Base-by-base conservation (phyloP, 2,888 invertebrate species). In the Choreutis nemorana region DNA sequence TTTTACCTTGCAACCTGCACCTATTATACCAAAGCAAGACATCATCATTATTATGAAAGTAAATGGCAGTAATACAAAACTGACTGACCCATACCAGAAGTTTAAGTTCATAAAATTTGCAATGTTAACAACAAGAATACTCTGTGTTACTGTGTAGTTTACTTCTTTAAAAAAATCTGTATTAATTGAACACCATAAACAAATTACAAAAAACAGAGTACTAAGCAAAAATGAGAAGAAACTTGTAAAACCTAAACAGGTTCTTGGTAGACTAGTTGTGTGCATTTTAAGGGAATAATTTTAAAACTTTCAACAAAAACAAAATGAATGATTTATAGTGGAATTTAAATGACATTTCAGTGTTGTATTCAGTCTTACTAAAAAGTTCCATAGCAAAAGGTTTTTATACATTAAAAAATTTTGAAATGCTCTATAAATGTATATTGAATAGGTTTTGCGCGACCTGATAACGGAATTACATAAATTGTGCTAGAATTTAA, bases 161-260 rank as follows among this genome's bases (percentile, higher is more conserved):
- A 78, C 65, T 26, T 70, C 70, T 6, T 46, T 53, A 40, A 78
- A 77, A 44, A 73, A 65, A 4, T 72, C 59, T 0, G 66, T 58
- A 42, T 70, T 73, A 14, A 64, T 26, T 2, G 57, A 49, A 30
- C 75, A 77, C 77, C 77, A 78, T 1, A 67, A 32, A 32, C 77
- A 68, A 22, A 70, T 54, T 0, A 50, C 42, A 14, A 55, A 56
- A 2, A 51, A 45, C 1, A 70, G 22, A 3, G 58, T 30, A 2
- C 70, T 62, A 1, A 60, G 21, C 8, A 66, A 30, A 29, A 73
- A 67, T 40, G 65, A 67, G 3, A 66, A 26, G 10, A 72, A 43
- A 30, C 77, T 78, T 12, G 66, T 68, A 38, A 66, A 72, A 1
- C 75, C 68, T 8, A 78, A 50, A 42, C 77, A 77, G 22, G 75